Conservation (phyloP, 2,888 invertebrate genomes). For the Halictus quadricinctus region DNA sequence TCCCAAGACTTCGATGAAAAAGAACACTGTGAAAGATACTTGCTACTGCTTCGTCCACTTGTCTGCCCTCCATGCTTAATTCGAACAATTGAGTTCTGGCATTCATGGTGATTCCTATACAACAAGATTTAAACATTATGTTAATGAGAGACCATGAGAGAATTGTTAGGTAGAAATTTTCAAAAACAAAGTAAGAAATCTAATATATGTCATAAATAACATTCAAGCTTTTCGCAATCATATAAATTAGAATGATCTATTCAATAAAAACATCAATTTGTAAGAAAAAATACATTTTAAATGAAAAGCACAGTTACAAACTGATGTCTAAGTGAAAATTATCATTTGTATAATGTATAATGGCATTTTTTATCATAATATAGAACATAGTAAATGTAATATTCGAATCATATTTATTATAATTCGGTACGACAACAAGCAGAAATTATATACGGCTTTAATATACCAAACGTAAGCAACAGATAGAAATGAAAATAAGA, state of each 20-base stretch:
- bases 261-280: neutral
- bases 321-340: neutral
- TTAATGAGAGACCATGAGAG: neutral
- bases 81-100: constrained; percentile 92
- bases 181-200: neutral
- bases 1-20: constrained; percentile 94
- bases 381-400: neutral
- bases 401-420: neutral
- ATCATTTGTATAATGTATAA: neutral
- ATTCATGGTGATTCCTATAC: constrained; percentile 85
- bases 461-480: neutral
- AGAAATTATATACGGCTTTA: neutral
- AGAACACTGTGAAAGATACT: constrained; percentile 96
- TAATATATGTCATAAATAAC: neutral
- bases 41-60: constrained; percentile 95
- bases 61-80: constrained; percentile 93
- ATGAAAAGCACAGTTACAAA: neutral
- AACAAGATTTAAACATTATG: constrained; percentile 21
- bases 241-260: neutral
- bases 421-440: neutral
- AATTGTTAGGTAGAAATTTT: neutral
- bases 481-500: constrained; percentile 31
- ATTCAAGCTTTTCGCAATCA: neutral
- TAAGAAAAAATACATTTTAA: neutral
- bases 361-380: neutral